Evolutionary conservation across 2,888 invertebrate species (phyloP), one percentile per base, ranked within the genome.

Genomic region (Tetranychus piercei): DNA sequence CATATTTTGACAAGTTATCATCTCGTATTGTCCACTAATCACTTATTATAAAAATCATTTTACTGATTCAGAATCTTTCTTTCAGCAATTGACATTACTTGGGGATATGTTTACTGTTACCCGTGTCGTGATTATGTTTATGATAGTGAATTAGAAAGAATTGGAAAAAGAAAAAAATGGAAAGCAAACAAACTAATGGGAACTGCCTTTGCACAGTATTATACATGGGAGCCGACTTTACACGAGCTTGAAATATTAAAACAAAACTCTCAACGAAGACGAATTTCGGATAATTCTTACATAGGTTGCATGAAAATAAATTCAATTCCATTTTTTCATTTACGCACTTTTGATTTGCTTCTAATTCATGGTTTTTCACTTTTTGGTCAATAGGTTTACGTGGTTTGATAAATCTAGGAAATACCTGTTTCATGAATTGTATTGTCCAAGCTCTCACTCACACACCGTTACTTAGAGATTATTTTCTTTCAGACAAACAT

Each of bases 401-500:
- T 75, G 97, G 97, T 0, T 85, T 99, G 75, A 89, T 95, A 80
- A 99, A 99, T 84, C 85, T 99, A 78, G 97, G 97, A 64, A 91
- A 94, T 79, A 97, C 97, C 5, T 99, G 97, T 84, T 99, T 95
- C 82, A 94, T 99, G 93, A 97, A 95, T 83, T 94, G 94, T 81
- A 94, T 97, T 80, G 90, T 97, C 11, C 93, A 94, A 86, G 92
- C 94, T 0, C 83, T 99, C 79, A 93, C 94, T 79, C 96, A 97
- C 82, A 96, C 95, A 5, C 95, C 96, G 1, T 84, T 96, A 66
- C 84, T 99, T 74, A 86, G 96, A 77, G 95, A 97, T 82, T 97
- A 93, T 84, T 96, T 99, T 82, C 86, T 99, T 79, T 90, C 92
- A 67, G 94, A 96, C 83, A 88, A 89, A 79, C 96, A 97, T 82